Evolutionary conservation across 2,888 invertebrate species (phyloP).

Genomic region (Plebejus anna): DNA sequence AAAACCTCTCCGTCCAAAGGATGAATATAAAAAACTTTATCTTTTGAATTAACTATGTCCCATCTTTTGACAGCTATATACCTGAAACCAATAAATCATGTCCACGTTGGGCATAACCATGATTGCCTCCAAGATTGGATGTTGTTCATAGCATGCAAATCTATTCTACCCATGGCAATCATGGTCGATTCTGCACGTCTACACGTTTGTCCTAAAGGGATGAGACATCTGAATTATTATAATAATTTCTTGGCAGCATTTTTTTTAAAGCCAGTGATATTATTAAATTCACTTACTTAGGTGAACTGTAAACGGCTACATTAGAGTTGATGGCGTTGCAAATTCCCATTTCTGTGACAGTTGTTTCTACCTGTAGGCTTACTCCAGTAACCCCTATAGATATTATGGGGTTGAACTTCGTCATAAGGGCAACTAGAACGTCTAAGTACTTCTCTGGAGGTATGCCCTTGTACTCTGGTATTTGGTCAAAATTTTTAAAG

Average conservation of each 20-base stretch:
- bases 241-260: too few relatives aligned
- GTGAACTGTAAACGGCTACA: conserved; percentile 80
- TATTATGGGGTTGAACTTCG: conserved; percentile 68
- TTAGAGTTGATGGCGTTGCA: conserved; percentile 85
- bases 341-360: conserved; percentile 84
- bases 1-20: conserved; percentile 76
- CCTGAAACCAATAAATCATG: background rate
- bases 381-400: conserved; percentile 78
- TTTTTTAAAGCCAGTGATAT: too few relatives aligned
- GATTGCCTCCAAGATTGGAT: background rate
- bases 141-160: too few relatives aligned
- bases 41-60: background rate
- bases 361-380: conserved; percentile 75
- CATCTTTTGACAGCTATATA: conserved; percentile 5
- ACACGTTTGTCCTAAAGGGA: too few relatives aligned
- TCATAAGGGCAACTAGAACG: conserved; percentile 74
- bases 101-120: too few relatives aligned
- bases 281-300: conserved; percentile 60
- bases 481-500: conserved; percentile 79
- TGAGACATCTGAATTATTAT: too few relatives aligned
- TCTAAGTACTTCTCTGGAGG: conserved; percentile 79
- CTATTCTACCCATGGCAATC: too few relatives aligned
- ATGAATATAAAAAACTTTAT: conserved; percentile 4
- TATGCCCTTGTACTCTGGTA: conserved; percentile 79
- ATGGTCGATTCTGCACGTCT: too few relatives aligned